phyloP scores from a whole-genome alignment of 2,797 vertebrate genomes.

The Sebastes nivosus region DNA sequence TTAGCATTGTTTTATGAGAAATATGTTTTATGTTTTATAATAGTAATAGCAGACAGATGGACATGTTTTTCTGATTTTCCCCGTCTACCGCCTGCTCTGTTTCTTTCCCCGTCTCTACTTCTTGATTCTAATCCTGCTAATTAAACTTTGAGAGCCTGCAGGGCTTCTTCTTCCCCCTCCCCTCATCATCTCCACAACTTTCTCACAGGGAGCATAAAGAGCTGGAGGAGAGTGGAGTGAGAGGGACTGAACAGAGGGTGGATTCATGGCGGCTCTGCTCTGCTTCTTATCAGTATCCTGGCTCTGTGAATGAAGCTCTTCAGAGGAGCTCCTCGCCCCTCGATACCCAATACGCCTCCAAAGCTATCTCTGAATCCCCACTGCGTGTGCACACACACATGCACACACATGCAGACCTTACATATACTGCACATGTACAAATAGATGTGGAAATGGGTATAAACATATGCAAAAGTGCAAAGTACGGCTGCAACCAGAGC shows the following conservation, averaged over 20 bases:
- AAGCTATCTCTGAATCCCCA: slow-evolving; percentile 66
- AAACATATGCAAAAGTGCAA: not conserved
- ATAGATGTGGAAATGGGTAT: not conserved
- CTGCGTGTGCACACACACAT: slow-evolving; percentile 19
- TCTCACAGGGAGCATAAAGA: slow-evolving; percentile 93
- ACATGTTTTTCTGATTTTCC: slow-evolving; percentile 38
- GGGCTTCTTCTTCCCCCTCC: slow-evolving; percentile 36
- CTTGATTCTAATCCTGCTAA: slow-evolving; percentile 89
- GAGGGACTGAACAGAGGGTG: slow-evolving; percentile 87
- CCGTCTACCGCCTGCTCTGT: slow-evolving; percentile 4
- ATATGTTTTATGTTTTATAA: not conserved
- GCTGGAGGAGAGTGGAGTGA: slow-evolving; percentile 50
- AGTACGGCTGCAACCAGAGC: not conserved
- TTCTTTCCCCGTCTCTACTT: slow-evolving; percentile 29
- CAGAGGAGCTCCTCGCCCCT: slow-evolving; percentile 67
- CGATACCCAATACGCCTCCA: slow-evolving; percentile 76
- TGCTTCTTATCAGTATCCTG: slow-evolving; percentile 82
- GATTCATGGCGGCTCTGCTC: slow-evolving; percentile 86
- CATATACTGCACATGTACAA: slow-evolving; percentile 20
- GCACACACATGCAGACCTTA: slow-evolving; percentile 22
- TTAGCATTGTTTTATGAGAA: slow-evolving; percentile 12
- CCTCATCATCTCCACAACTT: slow-evolving; percentile 82
- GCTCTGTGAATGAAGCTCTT: slow-evolving; percentile 81
- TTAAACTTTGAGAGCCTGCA: slow-evolving; percentile 88
- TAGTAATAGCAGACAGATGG: slow-evolving; percentile 11